Evolutionary conservation across 2,888 invertebrate species (phyloP).

Genomic region (Drosophila aldrichi): DNA sequence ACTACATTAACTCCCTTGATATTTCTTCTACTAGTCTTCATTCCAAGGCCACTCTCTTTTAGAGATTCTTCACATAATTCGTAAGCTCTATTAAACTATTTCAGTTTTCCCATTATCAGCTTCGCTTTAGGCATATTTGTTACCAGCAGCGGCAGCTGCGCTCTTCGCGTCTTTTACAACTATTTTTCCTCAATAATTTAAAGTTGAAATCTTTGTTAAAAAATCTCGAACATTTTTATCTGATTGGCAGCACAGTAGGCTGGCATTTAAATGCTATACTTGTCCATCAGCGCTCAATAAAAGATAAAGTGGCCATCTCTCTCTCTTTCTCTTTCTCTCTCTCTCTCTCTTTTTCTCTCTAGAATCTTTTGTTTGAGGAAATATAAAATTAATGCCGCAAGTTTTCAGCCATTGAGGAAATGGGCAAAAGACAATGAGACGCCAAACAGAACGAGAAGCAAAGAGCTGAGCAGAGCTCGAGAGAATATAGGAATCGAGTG

Average conservation of each 20-base stretch:
- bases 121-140: conserved; percentile 1
- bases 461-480: not conserved
- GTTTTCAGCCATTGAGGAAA: conserved; percentile 61
- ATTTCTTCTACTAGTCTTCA: not conserved
- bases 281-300: conserved; percentile 28
- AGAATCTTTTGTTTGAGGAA: conserved; percentile 55
- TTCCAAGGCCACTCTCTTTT: not conserved
- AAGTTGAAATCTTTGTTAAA: conserved; percentile 23
- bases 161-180: not conserved
- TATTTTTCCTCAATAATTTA: conserved; percentile 13
- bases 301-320: not conserved
- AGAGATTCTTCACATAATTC: not conserved
- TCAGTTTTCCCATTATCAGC: not conserved
- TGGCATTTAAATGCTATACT: conserved; percentile 24
- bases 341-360: not conserved
- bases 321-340: not conserved
- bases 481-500: conserved; percentile 12
- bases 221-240: conserved; percentile 18
- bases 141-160: not conserved
- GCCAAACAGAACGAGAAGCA: conserved; percentile 7
- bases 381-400: conserved; percentile 65
- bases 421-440: conserved; percentile 65
- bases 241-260: conserved; percentile 18
- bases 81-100: not conserved
- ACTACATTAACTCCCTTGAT: not conserved